A percentile compares a stretch with the other conserved stretches of the same genome.
Conservation (phyloP, 2,888 invertebrate genomes). For the Troides oblongomaculatus region DNA sequence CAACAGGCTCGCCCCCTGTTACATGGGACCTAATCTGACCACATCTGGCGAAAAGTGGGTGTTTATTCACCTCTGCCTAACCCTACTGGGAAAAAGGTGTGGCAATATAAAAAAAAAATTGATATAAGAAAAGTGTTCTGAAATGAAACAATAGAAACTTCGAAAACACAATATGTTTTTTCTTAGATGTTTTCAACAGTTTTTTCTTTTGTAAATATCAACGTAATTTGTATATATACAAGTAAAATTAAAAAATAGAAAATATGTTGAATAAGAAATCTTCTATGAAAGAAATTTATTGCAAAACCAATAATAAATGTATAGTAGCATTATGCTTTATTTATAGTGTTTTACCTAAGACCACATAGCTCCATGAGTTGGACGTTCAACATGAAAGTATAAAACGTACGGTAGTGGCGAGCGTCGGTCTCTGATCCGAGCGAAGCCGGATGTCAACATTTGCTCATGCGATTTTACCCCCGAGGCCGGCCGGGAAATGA, state of each 20-base stretch:
- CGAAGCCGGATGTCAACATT: slow-evolving; percentile 69
- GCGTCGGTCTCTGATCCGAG: slow-evolving; percentile 41
- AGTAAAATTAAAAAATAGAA: no score
- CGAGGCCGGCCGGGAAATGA: slow-evolving; percentile 61
- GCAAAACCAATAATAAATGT: background rate
- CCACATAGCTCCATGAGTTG: slow-evolving; percentile 9
- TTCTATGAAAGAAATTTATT: background rate
- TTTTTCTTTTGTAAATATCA: no score
- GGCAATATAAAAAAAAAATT: background rate
- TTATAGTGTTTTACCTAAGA: slow-evolving; percentile 14
- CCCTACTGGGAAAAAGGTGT: no score
- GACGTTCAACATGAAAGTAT: slow-evolving; percentile 20
- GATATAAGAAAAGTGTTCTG: background rate
- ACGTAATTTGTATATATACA: no score
- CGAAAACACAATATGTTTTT: no score
- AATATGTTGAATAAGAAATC: no score
- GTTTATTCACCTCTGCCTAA: no score
- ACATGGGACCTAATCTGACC: no score
- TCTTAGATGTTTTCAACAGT: no score
- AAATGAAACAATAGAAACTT: no score
- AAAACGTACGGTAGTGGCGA: slow-evolving; percentile 26
- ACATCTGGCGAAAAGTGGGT: no score
- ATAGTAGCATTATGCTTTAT: background rate
- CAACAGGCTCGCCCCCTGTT: no score
- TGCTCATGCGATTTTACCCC: slow-evolving; percentile 60